Evolutionary conservation across 2,888 invertebrate species (phyloP).

Genomic region (Chirona hameri): DNA sequence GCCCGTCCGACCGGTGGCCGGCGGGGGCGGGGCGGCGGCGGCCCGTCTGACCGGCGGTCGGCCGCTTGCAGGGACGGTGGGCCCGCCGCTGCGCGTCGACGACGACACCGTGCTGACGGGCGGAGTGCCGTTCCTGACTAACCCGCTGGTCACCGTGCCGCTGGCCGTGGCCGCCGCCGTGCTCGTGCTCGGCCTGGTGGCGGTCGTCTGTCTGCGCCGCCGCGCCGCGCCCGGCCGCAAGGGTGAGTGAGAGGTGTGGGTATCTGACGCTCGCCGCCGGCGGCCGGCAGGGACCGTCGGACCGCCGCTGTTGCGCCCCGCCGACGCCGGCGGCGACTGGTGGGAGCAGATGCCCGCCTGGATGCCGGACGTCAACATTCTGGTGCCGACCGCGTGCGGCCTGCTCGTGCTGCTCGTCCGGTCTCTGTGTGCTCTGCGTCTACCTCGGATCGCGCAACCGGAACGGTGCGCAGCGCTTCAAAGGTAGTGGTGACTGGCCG

Average conservation of each 20-base stretch:
- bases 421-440: conserved; percentile 84
- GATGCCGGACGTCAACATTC: conserved; percentile 79
- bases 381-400: conserved; percentile 85
- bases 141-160: conserved; percentile 89
- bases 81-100: conserved; percentile 53
- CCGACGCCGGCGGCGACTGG: conserved; percentile 39
- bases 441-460: conserved; percentile 72
- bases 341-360: conserved; percentile 56
- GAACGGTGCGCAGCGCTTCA: conserved; percentile 42
- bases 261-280: background rate
- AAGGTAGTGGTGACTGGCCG: conserved; percentile 9
- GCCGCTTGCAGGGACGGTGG: background rate
- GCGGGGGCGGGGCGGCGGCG: background rate
- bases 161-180: conserved; percentile 87
- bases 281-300: conserved; percentile 69
- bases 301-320: conserved; percentile 49
- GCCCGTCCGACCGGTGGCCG: background rate
- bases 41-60: background rate
- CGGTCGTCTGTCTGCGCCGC: conserved; percentile 85
- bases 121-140: conserved; percentile 78
- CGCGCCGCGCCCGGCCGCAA: conserved; percentile 75
- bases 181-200: conserved; percentile 87
- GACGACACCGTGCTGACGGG: conserved; percentile 50
- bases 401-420: conserved; percentile 85
- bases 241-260: conserved; percentile 30